Conservation (phyloP, 2,113 vertebrate species). For the Nasalis larvatus region DNA sequence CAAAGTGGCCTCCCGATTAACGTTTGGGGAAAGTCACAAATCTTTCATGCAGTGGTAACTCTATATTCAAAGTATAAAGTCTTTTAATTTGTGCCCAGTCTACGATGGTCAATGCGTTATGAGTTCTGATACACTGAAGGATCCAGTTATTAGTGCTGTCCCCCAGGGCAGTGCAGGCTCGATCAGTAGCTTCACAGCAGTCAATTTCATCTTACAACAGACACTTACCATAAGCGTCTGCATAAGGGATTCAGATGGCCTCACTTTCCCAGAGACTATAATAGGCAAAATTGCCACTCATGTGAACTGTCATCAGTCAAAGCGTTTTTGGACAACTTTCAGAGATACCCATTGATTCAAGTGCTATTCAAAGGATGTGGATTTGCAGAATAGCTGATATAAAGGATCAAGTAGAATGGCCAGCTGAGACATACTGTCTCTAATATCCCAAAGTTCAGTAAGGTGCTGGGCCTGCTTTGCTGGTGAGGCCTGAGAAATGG, state of each 20-base stretch:
- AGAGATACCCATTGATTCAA: neutral
- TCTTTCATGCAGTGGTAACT: neutral
- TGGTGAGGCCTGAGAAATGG: neutral
- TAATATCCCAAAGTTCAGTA: neutral
- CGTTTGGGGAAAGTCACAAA: neutral
- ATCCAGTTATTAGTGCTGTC: neutral
- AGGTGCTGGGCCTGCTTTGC: neutral
- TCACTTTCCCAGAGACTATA: neutral
- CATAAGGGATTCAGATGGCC: neutral
- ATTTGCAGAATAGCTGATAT: neutral
- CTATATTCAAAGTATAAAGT: neutral
- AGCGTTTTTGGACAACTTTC: neutral
- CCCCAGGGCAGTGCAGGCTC: neutral
- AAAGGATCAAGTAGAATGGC: neutral
- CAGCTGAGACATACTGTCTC: neutral
- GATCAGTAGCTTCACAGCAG: neutral
- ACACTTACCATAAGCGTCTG: neutral
- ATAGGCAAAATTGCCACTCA: neutral
- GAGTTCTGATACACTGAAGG: neutral
- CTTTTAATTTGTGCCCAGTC: neutral
- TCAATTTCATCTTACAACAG: neutral
- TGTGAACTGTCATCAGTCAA: neutral
- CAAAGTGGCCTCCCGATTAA: neutral
- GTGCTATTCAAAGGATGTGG: neutral
- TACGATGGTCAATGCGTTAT: neutral